A percentile compares a stretch with the other conserved stretches of the same genome.
phyloP scores from a whole-genome alignment of 2,888 invertebrate genomes.

The Micoletzkya japonica region DNA sequence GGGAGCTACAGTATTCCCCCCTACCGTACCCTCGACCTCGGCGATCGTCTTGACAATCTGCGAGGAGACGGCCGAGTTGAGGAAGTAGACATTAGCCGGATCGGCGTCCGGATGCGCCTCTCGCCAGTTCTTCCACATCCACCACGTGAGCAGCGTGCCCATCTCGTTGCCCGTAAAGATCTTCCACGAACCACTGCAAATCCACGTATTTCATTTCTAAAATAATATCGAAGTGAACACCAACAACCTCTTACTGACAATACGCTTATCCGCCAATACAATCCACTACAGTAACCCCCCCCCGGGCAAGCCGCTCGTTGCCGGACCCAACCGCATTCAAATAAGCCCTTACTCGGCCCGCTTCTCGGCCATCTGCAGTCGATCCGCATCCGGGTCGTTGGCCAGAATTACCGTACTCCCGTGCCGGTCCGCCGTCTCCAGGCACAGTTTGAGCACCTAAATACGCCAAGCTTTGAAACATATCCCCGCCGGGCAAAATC shows the following conservation, averaged over 20 bases:
- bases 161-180: slow-evolving; percentile 93
- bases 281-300: not conserved
- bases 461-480: not conserved
- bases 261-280: not conserved
- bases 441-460: slow-evolving; percentile 72
- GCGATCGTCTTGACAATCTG: slow-evolving; percentile 86
- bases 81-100: slow-evolving; percentile 75
- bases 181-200: slow-evolving; percentile 77
- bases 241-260: not conserved
- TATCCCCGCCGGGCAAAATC: not conserved
- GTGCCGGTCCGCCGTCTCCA: slow-evolving; percentile 77
- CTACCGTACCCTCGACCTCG: slow-evolving; percentile 71
- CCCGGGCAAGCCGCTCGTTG: not conserved
- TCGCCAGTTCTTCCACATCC: slow-evolving; percentile 75
- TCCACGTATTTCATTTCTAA: too few relatives aligned
- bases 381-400: slow-evolving; percentile 97
- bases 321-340: not conserved
- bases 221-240: not conserved
- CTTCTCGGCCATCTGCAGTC: slow-evolving; percentile 88
- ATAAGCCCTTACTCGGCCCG: slow-evolving; percentile 70
- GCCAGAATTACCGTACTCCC: slow-evolving; percentile 81
- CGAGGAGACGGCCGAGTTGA: slow-evolving; percentile 93
- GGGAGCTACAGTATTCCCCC: not conserved
- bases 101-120: slow-evolving; percentile 64
- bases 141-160: slow-evolving; percentile 91